Evolutionary conservation across 2,797 vertebrate genomes (phyloP), one percentile per base, ranked within the genome.

Genomic region (Lacerta agilis): DNA sequence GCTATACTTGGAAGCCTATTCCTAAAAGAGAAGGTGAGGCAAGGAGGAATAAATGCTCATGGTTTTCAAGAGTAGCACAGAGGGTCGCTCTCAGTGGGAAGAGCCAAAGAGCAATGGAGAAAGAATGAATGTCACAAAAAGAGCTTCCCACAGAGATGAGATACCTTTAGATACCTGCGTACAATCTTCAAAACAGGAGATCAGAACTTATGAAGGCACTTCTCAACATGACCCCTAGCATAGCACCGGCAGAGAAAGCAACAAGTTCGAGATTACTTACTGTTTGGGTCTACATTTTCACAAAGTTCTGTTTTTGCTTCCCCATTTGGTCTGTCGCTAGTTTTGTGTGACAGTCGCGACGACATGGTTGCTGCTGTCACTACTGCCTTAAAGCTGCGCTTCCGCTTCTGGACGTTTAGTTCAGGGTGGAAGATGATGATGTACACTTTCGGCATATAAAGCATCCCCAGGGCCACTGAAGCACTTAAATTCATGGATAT

Each of bases 401-500:
- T 99, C 94, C 99, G 97, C 95, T 99, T 99, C 97, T 99, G 98
- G 90, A 99, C 99, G 91, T 99, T 99, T 87, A 99, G 97, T 96
- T 99, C 99, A 1, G 99, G 99, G 95, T 99, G 99, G 97, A 99
- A 99, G 97, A 99, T 98, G 97, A 99, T 99, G 97, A 99, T 98
- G 97, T 99, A 99, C 91, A 99, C 99, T 97, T 99, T 99, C 96
- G 99, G 99, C 98, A 99, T 98, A 97, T 99, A 99, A 91, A 99
- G 98, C 99, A 99, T 99, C 94, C 99, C 98, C 96, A 99, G 98
- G 89, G 99, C 98, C 96, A 99, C 99, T 2, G 99, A 99, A 66
- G 99, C 99, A 96, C 99, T 99, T 96, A 99, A 97, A 97, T 99
- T 99, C 99, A 99, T 99, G 96, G 99, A 99, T 97, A 99, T 99